Base-by-base conservation (phyloP, 2,888 invertebrate genomes). In the Yponomeuta evonymella region DNA sequence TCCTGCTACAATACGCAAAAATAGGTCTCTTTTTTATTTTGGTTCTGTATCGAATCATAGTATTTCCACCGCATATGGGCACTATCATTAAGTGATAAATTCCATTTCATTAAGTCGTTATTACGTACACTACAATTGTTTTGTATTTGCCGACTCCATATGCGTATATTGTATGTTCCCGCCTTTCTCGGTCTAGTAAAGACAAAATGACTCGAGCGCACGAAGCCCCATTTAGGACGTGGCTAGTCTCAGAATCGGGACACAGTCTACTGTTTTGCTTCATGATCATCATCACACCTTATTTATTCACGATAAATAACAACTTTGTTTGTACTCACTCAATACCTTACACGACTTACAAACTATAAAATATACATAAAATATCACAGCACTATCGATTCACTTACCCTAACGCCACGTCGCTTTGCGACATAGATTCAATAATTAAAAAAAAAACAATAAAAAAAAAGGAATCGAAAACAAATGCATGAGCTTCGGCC, bases 301-400 rank as follows among this genome's bases (percentile, higher is more conserved):
- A 74, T 74, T 76, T 76, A 43, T 33, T 10, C 74, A 75, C 76
- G 80, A 83, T 84, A 81, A 82, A 83, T 85, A 82, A 84, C 85
- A 83, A 84, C 79, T 79, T 58, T 77, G 78, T 87, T 87, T 89
- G 89, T 90, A 90, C 90, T 88, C 86, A 84, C 82, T 87, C 84
- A 79, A 85, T 83, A 79, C 85, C 79, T 85, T 85, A 85, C 85
- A 79, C 84, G 82, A 83, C 78, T 82, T 85, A 85, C 79, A 78
- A 79, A 79, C 86, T 72, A 69, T 65, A 70, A 90, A 86, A 88
- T 89, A 88, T 91, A 91, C 89, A 91, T 89, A 89, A 91, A 91
- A 92, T 92, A 92, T 92, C 91, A 92, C 91, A 92, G 91, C 91
- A 91, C 90, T 87, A 91, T 91, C 91, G 90, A 90, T 92, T 89